phyloP scores from a whole-genome alignment of 2,797 vertebrate genomes.

The Phataginus tricuspis region DNA sequence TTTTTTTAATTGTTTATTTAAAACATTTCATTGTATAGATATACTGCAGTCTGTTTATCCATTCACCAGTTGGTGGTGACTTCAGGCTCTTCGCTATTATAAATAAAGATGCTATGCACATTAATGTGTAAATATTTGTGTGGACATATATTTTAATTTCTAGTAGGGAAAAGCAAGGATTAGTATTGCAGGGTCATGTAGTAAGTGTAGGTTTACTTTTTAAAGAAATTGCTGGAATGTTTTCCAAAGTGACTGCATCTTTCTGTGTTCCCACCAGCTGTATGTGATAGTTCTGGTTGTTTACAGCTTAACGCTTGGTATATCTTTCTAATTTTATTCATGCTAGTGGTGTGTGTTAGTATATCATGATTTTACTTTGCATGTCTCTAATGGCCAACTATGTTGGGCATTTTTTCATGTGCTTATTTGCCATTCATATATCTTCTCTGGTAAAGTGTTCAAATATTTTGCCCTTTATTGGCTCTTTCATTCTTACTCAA shows the following conservation, averaged over 20 bases:
- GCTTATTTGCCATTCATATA: not conserved
- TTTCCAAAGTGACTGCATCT: not conserved
- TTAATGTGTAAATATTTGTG: not conserved
- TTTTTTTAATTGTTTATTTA: not conserved
- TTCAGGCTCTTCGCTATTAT: not conserved
- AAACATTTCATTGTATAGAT: not conserved
- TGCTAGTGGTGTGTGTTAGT: not conserved
- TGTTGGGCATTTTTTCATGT: constrained; percentile 12
- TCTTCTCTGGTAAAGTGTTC: not conserved
- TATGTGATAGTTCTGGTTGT: not conserved
- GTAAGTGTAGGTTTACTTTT: not conserved
- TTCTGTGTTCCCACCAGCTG: not conserved
- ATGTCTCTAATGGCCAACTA: not conserved
- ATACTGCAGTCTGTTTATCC: not conserved
- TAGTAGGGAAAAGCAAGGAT: not conserved
- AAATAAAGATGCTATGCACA: not conserved
- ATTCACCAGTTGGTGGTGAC: not conserved
- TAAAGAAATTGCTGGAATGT: not conserved
- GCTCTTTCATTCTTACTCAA: not conserved
- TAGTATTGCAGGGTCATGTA: not conserved
- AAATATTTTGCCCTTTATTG: not conserved
- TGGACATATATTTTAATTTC: not conserved
- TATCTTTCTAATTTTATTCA: not conserved
- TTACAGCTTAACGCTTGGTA: not conserved
- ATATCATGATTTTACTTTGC: not conserved